A percentile compares a stretch with the other conserved stretches of the same genome.
Conservation (phyloP, 2,888 invertebrate genomes). For the Scaptomyza caliginosa region DNA sequence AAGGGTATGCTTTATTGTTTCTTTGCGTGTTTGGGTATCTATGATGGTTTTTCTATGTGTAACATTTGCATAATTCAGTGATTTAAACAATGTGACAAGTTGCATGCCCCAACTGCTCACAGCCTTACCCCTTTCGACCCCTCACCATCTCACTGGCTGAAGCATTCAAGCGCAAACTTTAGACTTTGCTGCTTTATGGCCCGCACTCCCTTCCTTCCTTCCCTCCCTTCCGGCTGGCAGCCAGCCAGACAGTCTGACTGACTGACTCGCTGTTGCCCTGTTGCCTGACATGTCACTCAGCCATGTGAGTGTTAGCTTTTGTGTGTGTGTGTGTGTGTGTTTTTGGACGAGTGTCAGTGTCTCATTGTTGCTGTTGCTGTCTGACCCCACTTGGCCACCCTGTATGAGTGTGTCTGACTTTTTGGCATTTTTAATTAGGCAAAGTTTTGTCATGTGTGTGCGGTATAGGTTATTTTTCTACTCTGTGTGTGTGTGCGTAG, state of each 20-base stretch:
- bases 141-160: slow-evolving; percentile 30
- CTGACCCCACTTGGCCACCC: slow-evolving; percentile 48
- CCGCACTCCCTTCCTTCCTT: slow-evolving; percentile 1
- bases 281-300: slow-evolving; percentile 49
- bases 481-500: slow-evolving; percentile 2
- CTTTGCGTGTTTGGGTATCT: background rate
- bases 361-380: slow-evolving; percentile 44
- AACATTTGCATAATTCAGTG: slow-evolving; percentile 76
- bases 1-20: background rate
- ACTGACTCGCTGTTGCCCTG: slow-evolving; percentile 31
- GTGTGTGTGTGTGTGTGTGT: slow-evolving; percentile 6
- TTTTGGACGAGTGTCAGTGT: slow-evolving; percentile 22
- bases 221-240: background rate
- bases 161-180: slow-evolving; percentile 60
- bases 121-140: no score
- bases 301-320: slow-evolving; percentile 10
- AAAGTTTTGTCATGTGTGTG: slow-evolving; percentile 53
- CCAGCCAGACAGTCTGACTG: background rate
- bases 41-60: background rate
- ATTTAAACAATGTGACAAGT: slow-evolving; percentile 75
- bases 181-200: slow-evolving; percentile 49
- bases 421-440: slow-evolving; percentile 80
- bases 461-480: slow-evolving; percentile 38
- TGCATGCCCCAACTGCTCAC: slow-evolving; percentile 72
- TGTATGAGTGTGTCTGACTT: slow-evolving; percentile 64